These are phyloP conservation scores for Spea bombifrons DNA, from an alignment of 2,113 vertebrate genomes.

Conservation along the genomic window DNA sequence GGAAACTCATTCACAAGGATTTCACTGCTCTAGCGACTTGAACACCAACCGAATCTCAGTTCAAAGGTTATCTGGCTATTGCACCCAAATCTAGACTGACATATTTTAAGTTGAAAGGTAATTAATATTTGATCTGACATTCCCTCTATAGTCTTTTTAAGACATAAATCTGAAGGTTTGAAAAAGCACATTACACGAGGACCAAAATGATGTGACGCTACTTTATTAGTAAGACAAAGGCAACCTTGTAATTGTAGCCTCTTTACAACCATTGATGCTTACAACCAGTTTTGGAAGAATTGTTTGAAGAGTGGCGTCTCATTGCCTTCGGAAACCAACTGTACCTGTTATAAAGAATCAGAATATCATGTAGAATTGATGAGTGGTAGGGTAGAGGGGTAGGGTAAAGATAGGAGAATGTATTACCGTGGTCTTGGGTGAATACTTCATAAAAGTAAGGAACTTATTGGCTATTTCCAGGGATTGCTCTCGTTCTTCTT, in stretches of 20 bases:
- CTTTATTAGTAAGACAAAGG: too few species aligned
- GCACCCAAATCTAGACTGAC: too few species aligned
- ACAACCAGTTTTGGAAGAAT: constrained; percentile 79
- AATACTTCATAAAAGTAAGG: constrained; percentile 77
- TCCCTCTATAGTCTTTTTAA: too few species aligned
- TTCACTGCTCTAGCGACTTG: too few species aligned
- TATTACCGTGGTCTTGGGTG: constrained; percentile 81
- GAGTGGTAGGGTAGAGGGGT: not conserved
- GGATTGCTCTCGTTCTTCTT: constrained; percentile 73
- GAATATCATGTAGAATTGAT: not conserved
- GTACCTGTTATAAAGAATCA: constrained; percentile 67
- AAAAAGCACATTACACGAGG: too few species aligned
- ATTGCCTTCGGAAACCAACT: constrained; percentile 83
- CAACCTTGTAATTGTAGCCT: not conserved
- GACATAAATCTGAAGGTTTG: too few species aligned
- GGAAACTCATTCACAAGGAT: too few species aligned
- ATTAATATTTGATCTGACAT: too few species aligned
- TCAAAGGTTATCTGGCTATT: too few species aligned
- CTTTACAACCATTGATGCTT: constrained; percentile 47
- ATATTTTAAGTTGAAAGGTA: too few species aligned
- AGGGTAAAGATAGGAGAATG: not conserved
- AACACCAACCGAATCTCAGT: too few species aligned
- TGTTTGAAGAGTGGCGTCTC: constrained; percentile 90
- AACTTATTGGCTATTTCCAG: constrained; percentile 80
- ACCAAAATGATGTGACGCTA: too few species aligned